Conservation (phyloP, 2,888 invertebrate species). For the Lycophotia porphyrea region DNA sequence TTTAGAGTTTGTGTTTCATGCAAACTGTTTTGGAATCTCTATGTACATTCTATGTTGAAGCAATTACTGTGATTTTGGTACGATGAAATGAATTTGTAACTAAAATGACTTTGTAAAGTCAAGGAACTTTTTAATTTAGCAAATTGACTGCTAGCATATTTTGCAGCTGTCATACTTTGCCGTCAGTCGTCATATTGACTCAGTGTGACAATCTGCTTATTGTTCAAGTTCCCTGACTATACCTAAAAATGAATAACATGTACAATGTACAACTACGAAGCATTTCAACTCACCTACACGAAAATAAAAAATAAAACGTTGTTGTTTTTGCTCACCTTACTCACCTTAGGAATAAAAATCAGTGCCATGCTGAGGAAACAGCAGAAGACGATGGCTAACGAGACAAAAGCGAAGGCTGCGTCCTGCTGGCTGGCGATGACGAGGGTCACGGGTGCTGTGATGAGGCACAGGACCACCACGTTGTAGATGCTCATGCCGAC, state of each 20-base stretch:
- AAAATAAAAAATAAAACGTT: conserved; percentile 2
- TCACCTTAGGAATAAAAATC: conserved; percentile 99
- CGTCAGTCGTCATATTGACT: background rate
- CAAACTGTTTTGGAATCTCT: background rate
- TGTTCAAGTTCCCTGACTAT: background rate
- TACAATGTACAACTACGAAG: conserved; percentile 21
- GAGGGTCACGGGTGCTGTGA: conserved; percentile 99
- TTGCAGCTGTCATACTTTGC: too few species aligned
- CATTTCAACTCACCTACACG: conserved; percentile 4
- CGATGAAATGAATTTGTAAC: conserved; percentile 9
- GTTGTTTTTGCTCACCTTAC: conserved; percentile 43
- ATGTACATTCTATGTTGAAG: background rate
- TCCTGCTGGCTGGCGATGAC: conserved; percentile 99
- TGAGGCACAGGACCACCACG: conserved; percentile 98
- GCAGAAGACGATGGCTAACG: conserved; percentile 98
- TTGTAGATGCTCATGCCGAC: conserved; percentile 99
- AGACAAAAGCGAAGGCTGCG: conserved; percentile 98
- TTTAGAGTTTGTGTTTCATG: background rate
- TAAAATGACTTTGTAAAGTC: background rate
- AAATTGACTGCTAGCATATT: background rate
- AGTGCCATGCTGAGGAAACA: conserved; percentile 99
- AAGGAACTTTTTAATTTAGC: background rate
- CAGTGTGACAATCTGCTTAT: background rate
- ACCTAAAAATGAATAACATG: background rate
- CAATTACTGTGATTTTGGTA: background rate